Percentiles rank a stretch among this genome's conserved stretches.
Conservation (phyloP, 2,113 vertebrate genomes). For the Cyphomyrus plagiostoma region DNA sequence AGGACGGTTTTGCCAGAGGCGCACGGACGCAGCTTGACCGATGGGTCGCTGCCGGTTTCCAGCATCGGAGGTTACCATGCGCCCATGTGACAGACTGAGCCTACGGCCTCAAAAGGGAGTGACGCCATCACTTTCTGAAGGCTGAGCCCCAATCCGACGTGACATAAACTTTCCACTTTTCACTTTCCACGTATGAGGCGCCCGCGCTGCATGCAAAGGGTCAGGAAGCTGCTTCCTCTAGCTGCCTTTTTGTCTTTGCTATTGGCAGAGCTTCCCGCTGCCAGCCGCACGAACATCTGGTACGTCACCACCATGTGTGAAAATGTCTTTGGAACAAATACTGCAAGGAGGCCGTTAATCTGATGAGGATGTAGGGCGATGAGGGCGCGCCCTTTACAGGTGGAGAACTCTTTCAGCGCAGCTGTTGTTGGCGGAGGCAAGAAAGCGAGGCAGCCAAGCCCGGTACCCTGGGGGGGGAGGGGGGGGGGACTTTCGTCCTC, state of each 20-base stretch:
- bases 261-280: background rate
- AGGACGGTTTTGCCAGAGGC: background rate
- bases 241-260: background rate
- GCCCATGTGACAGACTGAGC: background rate
- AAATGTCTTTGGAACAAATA: background rate
- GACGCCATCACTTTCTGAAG: background rate
- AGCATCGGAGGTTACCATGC: background rate
- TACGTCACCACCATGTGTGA: background rate
- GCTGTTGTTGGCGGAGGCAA: background rate
- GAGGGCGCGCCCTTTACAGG: background rate
- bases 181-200: background rate
- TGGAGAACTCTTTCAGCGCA: background rate
- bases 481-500: background rate
- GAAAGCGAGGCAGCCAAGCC: background rate
- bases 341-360: background rate
- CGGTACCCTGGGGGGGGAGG: background rate
- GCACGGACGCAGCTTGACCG: background rate
- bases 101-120: background rate
- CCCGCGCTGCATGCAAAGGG: background rate
- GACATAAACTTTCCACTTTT: background rate
- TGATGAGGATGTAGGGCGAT: background rate
- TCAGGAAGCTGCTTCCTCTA: background rate
- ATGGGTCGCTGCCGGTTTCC: background rate
- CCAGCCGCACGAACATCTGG: background rate
- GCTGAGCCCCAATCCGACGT: background rate